Evolutionary conservation across 2,797 vertebrate genomes (phyloP).

Genomic region (Acrocephalus scirpaceus): DNA sequence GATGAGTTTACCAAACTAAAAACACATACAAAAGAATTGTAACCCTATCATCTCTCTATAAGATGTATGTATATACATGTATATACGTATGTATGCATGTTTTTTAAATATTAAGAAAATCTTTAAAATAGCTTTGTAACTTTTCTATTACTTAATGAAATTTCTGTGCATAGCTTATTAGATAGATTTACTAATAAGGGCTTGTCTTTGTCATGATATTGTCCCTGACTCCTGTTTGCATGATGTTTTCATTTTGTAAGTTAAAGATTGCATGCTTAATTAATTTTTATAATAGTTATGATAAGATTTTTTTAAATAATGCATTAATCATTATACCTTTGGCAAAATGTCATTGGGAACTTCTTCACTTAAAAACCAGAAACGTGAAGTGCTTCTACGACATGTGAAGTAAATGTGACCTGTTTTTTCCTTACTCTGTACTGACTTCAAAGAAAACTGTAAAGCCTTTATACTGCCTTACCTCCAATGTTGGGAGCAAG

Average conservation of each 20-base stretch:
- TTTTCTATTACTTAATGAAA: neutral
- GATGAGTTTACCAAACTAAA: neutral
- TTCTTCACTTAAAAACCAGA: neutral
- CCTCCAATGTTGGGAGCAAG: neutral
- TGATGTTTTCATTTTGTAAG: neutral
- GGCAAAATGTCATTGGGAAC: neutral
- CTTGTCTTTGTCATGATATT: neutral
- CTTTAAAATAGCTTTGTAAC: neutral
- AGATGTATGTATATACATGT: fast-evolving
- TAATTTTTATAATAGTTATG: neutral
- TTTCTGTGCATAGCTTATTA: neutral
- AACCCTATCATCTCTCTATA: neutral
- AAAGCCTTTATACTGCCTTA: neutral
- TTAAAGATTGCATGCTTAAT: neutral
- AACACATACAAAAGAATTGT: neutral
- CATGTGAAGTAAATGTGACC: neutral
- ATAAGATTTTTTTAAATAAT: neutral
- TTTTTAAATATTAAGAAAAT: neutral
- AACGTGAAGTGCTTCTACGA: neutral
- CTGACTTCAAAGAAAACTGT: neutral
- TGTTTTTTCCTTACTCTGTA: neutral
- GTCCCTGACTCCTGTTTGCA: neutral
- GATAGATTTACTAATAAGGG: neutral
- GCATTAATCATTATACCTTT: neutral
- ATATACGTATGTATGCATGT: no score